A percentile compares a stretch with the other conserved stretches of the same genome.
These are phyloP conservation scores for Drosophila rhopaloa DNA, from an alignment of 1,140 invertebrate genomes.

Conservation along the genomic window DNA sequence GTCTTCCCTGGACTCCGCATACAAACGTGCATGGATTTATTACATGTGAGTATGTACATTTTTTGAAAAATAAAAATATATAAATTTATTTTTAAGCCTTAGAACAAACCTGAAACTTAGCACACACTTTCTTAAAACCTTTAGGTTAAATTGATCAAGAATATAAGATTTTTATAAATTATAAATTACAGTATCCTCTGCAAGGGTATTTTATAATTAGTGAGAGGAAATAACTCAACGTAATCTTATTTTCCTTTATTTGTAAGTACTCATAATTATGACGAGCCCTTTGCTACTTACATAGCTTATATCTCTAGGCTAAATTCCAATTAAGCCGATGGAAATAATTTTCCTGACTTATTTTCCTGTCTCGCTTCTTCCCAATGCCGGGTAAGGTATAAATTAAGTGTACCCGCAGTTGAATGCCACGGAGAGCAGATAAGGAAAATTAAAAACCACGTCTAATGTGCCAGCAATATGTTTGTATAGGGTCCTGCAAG, in stretches of 20 bases:
- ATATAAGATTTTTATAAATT: no score
- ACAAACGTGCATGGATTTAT: no score
- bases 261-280: constrained; percentile 11
- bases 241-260: constrained; percentile 22
- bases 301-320: constrained; percentile 18
- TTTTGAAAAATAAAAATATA: no score
- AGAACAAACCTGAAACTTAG: no score
- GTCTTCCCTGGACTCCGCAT: no score
- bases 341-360: constrained; percentile 60
- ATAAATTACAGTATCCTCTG: no score
- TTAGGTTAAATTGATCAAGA: no score
- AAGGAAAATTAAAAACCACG: constrained; percentile 66
- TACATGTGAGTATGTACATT: no score
- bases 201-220: no score
- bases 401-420: constrained; percentile 46
- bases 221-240: constrained; percentile 5
- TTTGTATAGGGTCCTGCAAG: constrained; percentile 27
- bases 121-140: no score
- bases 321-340: constrained; percentile 66
- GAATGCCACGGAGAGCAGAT: constrained; percentile 29
- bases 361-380: constrained; percentile 2
- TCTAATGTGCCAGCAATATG: constrained; percentile 59
- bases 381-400: constrained; percentile 37
- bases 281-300: constrained; percentile 22
- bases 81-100: no score